phyloP scores from a whole-genome alignment of 1,140 invertebrate genomes.

The Drosophila ogumai region DNA sequence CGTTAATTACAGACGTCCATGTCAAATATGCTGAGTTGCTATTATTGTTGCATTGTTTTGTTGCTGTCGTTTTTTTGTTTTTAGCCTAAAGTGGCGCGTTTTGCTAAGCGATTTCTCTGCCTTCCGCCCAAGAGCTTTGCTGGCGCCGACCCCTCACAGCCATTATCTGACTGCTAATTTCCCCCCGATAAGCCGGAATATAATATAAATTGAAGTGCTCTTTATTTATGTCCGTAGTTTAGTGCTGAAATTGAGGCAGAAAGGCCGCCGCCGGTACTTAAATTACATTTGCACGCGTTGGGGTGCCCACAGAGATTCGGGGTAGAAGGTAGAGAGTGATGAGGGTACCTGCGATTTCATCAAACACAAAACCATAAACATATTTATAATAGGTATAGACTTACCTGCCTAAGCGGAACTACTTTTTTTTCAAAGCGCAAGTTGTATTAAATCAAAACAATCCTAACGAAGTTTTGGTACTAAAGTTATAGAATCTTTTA shows the following conservation, averaged over 20 bases:
- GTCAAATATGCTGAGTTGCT: conserved; percentile 32
- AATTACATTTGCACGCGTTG: conserved; percentile 44
- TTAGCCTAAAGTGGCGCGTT: conserved; percentile 70
- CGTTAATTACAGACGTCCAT: conserved; percentile 55
- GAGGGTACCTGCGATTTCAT: conserved; percentile 23
- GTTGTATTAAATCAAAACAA: neutral
- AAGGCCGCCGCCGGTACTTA: conserved; percentile 37
- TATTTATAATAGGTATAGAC: conserved; percentile 2
- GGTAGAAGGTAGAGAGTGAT: neutral
- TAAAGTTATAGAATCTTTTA: neutral
- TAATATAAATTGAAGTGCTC: conserved; percentile 53
- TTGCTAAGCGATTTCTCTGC: conserved; percentile 45
- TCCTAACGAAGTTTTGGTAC: no score
- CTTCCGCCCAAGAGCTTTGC: conserved; percentile 43
- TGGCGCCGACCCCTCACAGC: conserved; percentile 15
- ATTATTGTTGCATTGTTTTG: conserved; percentile 30
- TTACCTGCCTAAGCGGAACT: neutral
- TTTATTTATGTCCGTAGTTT: conserved; percentile 44
- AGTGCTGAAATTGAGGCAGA: conserved; percentile 26
- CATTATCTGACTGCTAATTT: conserved; percentile 46
- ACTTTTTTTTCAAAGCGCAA: neutral
- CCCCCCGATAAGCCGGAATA: conserved; percentile 44
- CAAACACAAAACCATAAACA: conserved; percentile 21
- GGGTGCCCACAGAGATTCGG: conserved; percentile 1
- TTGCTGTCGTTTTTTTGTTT: neutral